Conservation (phyloP, 2,888 invertebrate genomes). For the Rhogogaster chlorosoma region DNA sequence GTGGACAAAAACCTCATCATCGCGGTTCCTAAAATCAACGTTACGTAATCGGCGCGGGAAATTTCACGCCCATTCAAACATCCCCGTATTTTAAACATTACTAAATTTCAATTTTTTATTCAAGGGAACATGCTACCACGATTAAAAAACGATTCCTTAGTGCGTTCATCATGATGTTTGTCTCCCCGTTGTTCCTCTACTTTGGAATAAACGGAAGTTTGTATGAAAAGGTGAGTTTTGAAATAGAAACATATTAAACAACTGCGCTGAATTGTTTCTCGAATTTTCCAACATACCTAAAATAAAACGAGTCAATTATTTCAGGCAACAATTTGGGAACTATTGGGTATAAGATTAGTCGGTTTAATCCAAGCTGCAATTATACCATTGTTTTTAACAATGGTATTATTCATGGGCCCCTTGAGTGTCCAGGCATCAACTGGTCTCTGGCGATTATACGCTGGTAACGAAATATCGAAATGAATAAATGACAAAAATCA, state of each 20-base stretch:
- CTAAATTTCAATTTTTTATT: conserved; percentile 68
- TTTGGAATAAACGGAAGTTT: conserved; percentile 84
- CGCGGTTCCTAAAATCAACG: background rate
- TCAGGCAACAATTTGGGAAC: conserved; percentile 83
- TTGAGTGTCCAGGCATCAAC: conserved; percentile 86
- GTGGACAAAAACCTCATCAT: conserved; percentile 12
- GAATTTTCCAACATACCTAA: conserved; percentile 30
- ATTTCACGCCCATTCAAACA: background rate
- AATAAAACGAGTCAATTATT: conserved; percentile 61
- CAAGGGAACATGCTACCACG: conserved; percentile 92
- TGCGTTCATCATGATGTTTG: conserved; percentile 88
- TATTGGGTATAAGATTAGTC: conserved; percentile 87
- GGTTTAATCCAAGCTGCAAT: conserved; percentile 88
- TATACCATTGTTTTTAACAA: conserved; percentile 89
- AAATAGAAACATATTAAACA: background rate
- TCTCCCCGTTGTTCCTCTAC: conserved; percentile 89
- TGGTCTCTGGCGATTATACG: conserved; percentile 85
- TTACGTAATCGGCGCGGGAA: background rate
- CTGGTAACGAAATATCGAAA: conserved; percentile 79
- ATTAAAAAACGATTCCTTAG: conserved; percentile 94
- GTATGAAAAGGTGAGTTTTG: conserved; percentile 79
- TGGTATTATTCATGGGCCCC: conserved; percentile 91
- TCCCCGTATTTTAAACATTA: background rate
- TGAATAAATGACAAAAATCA: background rate
- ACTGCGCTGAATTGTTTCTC: conserved; percentile 38